Evolutionary conservation across 1,140 invertebrate species (phyloP), one percentile per base, ranked within the genome.

Genomic region (Mylabris phalerata): DNA sequence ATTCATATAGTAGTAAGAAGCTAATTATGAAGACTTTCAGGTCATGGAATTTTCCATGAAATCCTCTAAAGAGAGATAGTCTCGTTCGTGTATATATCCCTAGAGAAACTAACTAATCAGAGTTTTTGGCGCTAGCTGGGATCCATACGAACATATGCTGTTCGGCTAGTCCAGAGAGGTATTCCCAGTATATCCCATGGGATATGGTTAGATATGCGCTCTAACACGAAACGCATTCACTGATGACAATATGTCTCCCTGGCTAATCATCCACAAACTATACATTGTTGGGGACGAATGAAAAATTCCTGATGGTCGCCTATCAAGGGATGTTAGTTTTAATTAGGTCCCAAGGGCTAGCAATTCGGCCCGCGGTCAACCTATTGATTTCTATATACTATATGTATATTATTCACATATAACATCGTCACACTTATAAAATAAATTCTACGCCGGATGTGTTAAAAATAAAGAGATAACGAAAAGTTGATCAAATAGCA

Each of bases 51-150:
- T 32, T 7, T 32, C 32, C 32, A 5, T 32, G 32, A 32, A 32
- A 32, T 32, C 32, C 32, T 32, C 32, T 5, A 32, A 32, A 32
- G 32, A 32, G 59, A 44, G 59, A 59, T 52, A 62, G 59, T 58
- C 61, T 61, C 67, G 64, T 51, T 64, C 63, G 62, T 57, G 61
- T 59, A 61, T 62, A 62, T 64, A 62, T 64, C 66, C 64, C 66
- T 54, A 13, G 67, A 64, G 67, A 67, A 59, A 62, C 59, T 63
- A 69, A 69, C 66, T 69, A 69, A 69, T 69, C 67, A 69, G 67
- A 69, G 66, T 69, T 69, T 69, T 69, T 69, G 67, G 67, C 67
- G 67, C 67, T 63, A 60, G 59, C 59, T 52, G 47, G 59, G 54
- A 61, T 61, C 56, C 59, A 61, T 61, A 44, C 56, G 52, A 55